phyloP scores from a whole-genome alignment of 2,888 invertebrate genomes.

The Oscheius sp. region DNA sequence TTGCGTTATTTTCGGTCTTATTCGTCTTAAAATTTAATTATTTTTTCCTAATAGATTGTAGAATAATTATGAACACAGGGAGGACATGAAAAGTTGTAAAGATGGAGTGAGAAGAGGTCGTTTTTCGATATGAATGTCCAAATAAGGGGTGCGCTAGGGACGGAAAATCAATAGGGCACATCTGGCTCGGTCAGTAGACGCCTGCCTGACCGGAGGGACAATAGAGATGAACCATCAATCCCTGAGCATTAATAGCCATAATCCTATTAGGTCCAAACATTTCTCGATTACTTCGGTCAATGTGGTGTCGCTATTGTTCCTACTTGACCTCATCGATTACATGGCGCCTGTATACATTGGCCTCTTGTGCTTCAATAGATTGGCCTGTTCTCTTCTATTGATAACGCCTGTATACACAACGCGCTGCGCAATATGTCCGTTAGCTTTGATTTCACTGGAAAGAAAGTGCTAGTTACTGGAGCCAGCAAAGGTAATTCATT shows the following conservation, averaged over 20 bases:
- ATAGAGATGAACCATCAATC: conserved; percentile 13
- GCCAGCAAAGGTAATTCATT: conserved; percentile 54
- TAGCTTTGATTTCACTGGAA: conserved; percentile 51
- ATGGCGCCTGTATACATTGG: neutral
- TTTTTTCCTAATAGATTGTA: neutral
- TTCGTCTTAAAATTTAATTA: neutral
- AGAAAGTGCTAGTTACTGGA: conserved; percentile 58
- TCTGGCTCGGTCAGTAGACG: conserved; percentile 33
- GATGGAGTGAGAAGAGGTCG: conserved; percentile 17
- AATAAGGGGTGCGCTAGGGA: conserved; percentile 34
- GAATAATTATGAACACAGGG: neutral
- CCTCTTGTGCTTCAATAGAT: neutral
- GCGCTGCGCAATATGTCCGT: conserved; percentile 24
- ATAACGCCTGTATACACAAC: conserved; percentile 18
- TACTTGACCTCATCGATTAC: neutral
- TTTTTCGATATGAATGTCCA: conserved; percentile 34
- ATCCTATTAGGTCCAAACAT: conserved; percentile 1
- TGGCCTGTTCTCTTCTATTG: conserved; percentile 11
- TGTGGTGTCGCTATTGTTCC: neutral
- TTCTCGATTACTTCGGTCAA: neutral
- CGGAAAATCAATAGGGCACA: conserved; percentile 32
- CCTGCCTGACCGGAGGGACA: conserved; percentile 30
- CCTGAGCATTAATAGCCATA: conserved; percentile 2
- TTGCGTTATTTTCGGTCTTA: too few species aligned
- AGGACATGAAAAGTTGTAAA: neutral